Percentiles rank a stretch among this genome's conserved stretches.
Evolutionary conservation across 1,140 invertebrate species (phyloP).

Genomic region (Drosophila miranda): DNA sequence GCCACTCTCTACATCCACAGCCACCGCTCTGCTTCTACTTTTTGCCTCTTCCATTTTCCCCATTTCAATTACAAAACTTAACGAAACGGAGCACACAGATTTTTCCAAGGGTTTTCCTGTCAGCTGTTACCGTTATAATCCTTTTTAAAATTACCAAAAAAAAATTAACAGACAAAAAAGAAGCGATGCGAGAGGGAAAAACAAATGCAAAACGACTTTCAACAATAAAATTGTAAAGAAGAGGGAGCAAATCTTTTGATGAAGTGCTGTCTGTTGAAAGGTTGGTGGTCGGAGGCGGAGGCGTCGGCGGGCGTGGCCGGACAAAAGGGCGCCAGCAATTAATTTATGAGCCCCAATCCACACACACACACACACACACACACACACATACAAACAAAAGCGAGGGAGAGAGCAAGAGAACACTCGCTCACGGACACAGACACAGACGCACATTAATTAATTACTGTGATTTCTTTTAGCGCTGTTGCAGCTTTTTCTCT

Average conservation of each 20-base stretch:
- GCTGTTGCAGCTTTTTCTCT: slow-evolving; percentile 30
- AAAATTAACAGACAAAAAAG: too few species aligned
- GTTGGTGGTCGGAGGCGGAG: neutral
- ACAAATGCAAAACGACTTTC: slow-evolving; percentile 44
- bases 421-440: slow-evolving; percentile 28
- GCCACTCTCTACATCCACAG: too few species aligned
- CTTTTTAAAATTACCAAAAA: too few species aligned
- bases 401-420: neutral
- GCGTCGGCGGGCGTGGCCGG: slow-evolving; percentile 37
- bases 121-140: too few species aligned
- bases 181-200: neutral
- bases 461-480: slow-evolving; percentile 77
- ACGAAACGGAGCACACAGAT: too few species aligned
- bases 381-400: slow-evolving; percentile 3
- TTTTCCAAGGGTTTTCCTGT: too few species aligned
- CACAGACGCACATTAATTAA: slow-evolving; percentile 67
- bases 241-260: slow-evolving; percentile 58
- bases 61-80: too few species aligned
- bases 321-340: slow-evolving; percentile 63
- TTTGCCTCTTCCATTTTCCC: too few species aligned
- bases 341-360: slow-evolving; percentile 67
- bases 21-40: too few species aligned
- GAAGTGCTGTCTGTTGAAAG: slow-evolving; percentile 54
- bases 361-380: slow-evolving; percentile 18
- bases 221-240: slow-evolving; percentile 28